phyloP scores from a whole-genome alignment of 2,113 vertebrate genomes.

The Cettia cetti region DNA sequence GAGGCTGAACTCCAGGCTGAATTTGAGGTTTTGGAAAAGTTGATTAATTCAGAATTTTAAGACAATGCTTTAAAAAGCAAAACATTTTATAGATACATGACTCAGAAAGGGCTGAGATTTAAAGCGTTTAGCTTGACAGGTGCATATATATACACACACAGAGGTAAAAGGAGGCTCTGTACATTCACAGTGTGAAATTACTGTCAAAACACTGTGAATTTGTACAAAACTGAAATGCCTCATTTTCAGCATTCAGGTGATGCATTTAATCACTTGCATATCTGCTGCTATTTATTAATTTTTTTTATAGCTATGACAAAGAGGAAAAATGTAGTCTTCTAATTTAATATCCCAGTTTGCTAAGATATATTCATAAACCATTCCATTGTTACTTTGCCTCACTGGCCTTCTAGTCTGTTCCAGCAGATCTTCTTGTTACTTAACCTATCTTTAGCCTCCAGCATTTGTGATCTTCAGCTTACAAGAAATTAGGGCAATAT shows the following conservation, averaged over 20 bases:
- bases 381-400: background rate
- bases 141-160: background rate
- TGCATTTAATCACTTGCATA: background rate
- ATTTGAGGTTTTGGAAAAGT: constrained; percentile 14
- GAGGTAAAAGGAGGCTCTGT: background rate
- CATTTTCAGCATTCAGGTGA: background rate
- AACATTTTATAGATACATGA: background rate
- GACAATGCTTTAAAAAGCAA: constrained; percentile 24
- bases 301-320: background rate
- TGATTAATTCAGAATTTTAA: constrained; percentile 33
- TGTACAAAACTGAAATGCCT: background rate
- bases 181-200: background rate
- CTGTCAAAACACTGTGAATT: background rate
- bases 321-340: background rate
- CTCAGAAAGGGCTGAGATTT: constrained; percentile 8
- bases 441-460: background rate
- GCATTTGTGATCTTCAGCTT: background rate
- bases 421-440: background rate
- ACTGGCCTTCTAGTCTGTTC: background rate
- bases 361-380: background rate
- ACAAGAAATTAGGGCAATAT: constrained; percentile 46
- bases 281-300: background rate
- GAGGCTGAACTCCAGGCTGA: background rate
- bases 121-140: constrained; percentile 2
- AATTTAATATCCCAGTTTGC: background rate